Base-by-base conservation (phyloP, 2,888 invertebrate genomes). In the Sylvicola cinctus region DNA sequence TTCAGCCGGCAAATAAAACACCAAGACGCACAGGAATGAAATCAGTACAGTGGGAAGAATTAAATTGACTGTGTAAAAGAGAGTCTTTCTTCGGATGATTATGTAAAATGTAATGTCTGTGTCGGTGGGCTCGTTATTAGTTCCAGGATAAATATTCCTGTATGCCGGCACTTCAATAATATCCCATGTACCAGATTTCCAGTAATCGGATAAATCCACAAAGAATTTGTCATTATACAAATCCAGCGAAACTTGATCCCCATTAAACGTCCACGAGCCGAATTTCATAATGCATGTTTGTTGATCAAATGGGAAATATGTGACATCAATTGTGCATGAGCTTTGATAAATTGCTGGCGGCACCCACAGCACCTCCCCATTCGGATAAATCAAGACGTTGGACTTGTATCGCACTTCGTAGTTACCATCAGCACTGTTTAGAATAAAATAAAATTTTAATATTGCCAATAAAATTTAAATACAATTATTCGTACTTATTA, bases 221-320 rank as follows among this genome's bases (percentile, higher is more conserved):
- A 85, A 88, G 52, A 87, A 84, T 58, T 91, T 91, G 56, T 90
- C 83, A 56, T 88, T 87, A 62, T 91, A 91, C 34, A 95, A 63
- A 11, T 87, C 83, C 42, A 95, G 67, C 12, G 90, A 88, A 34
- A 95, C 91, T 65, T 95, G 93, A 56, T 93, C 90, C 14, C 91
- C 90, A 51, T 93, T 91, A 59, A 91, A 93, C 2, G 93, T 93
- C 93, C 93, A 93, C 5, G 90, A 91, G 29, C 98, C 96, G 50
- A 98, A 99, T 60, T 96, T 98, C 93, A 98, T 96, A 46, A 91
- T 87, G 60, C 98, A 98, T 5, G 83, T 85, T 67, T 98, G 98
- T 58, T 98, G 91, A 63, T 98, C 98, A 60, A 98, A 99, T 4
- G 98, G 98, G 55, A 98, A 98, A 59, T 91, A 99, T 43, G 91